Base-by-base conservation (phyloP, 1,140 invertebrate species). In the Drosophila pseudoananassae region DNA sequence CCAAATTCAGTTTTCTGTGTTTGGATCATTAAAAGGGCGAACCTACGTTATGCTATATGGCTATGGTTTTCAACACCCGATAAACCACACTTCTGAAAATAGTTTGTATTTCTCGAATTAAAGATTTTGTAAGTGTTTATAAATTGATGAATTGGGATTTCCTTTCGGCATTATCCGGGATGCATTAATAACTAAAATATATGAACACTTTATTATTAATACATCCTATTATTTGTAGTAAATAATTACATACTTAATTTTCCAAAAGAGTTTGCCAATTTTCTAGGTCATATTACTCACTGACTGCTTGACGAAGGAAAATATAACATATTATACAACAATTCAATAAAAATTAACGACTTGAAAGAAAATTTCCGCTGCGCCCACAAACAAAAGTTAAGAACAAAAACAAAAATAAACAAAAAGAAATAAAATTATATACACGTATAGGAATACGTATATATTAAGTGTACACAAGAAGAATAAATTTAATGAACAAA, bases 271-370 rank as follows among this genome's bases (percentile, higher is more conserved):
- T 40, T 40, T 40, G 40, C 14, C 40, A 2, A 43, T 8, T 43
- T 43, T 43, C 40, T 43, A 43, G 40, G 40, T 46, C 17, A 23
- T 14, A 51, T 69, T 69, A 53, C 40, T 55, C 31, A 69, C 51
- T 40, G 17, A 9, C 20, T 66, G 49, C 71, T 82, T 83, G 63
- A 59, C 53, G 51, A 53, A 76, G 56, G 29, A 75, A 36, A 51
- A 55, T 76, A 78, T 58, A 56, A 76, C 70, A 69, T 70, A 72
- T 59, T 68, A 73, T 56, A 60, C 58, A 82, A 84, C 76, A 80
- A 74, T 77, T 82, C 79, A 87, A 82, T 87, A 87, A 82, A 81
- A 81, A 75, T 51, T 80, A 81, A 75, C 57, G 77, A 70, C 64
- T 81, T 87, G 64, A 75, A 85, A 81, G 60, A 64, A 77, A 87